Conservation (phyloP, 2,888 invertebrate genomes). For the Leucozona laternaria region DNA sequence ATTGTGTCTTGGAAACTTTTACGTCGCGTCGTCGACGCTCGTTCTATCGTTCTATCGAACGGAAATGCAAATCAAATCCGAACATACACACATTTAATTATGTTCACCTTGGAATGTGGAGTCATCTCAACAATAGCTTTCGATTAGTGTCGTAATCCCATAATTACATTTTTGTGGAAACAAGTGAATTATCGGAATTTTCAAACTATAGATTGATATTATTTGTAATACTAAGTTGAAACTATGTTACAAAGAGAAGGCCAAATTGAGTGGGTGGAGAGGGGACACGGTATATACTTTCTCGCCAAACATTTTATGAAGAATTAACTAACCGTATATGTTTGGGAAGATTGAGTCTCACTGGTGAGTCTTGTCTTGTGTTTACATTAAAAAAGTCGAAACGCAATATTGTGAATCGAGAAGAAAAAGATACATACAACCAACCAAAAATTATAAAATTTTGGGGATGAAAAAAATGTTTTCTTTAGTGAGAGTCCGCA, state of each 20-base stretch:
- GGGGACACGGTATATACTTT: no score
- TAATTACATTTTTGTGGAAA: conserved; percentile 67
- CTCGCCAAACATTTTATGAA: no score
- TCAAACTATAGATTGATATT: not conserved
- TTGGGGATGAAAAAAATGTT: no score
- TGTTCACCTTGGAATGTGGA: conserved; percentile 69
- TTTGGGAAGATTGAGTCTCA: no score
- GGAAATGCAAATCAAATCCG: conserved; percentile 71
- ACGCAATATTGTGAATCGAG: no score
- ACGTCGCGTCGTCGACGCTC: not conserved
- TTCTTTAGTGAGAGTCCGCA: no score
- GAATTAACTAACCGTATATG: no score
- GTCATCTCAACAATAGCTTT: conserved; percentile 66
- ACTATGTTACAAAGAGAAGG: not conserved
- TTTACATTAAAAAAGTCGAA: no score
- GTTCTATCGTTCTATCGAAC: conserved; percentile 7
- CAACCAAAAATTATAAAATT: no score
- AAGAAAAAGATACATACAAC: no score
- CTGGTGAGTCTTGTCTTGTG: no score
- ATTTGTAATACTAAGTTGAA: not conserved
- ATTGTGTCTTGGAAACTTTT: not conserved
- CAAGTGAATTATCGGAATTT: conserved; percentile 53
- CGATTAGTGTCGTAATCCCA: conserved; percentile 72
- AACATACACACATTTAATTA: conserved; percentile 62
- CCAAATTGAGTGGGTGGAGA: not conserved